Base-by-base conservation (phyloP, 53 echinoderm and acorn worm species). In the Antedon mediterranea region DNA sequence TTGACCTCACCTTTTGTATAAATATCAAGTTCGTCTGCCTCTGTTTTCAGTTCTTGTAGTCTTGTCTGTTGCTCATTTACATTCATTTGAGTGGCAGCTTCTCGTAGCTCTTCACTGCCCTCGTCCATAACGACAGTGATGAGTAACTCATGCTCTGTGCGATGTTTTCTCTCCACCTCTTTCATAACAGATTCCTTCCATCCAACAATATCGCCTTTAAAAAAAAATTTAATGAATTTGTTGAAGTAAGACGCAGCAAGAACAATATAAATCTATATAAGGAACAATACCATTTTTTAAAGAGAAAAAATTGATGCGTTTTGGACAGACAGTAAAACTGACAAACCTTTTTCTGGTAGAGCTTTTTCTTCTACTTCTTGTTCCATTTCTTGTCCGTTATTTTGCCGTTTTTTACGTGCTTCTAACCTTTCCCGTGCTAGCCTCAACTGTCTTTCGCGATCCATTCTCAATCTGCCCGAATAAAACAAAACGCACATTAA, bases 41-140 rank as follows among this genome's bases (percentile, higher is more conserved):
- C 88, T 23, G 82, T 80, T 71, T 88, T 86, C 26, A 97, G 84
- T 74, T 92, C 88, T 8, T 81, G 84, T 28, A 92, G 74, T 43
- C 92, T 79, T 74, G 88, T 79, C 43, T 97, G 92, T 29, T 88
- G 78, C 18, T 78, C 88, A 71, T 92, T 88, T 43, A 88, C 86
- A 11, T 76, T 82, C 98, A 97, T 97, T 83, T 87, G 79, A 30
- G 72, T 80, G 72, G 92, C 98, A 18, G 98, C 92, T 32, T 97
- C 88, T 71, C 98, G 78, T 30, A 92, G 72, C 43, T 97, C 98
- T 23, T 87, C 90, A 34, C 87, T 97, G 1, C 98, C 98, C 29
- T 87, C 86, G 72, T 95, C 95, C 83, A 85, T 91, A 78, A 97
- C 76, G 80, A 92, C 88, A 72, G 75, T 86, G 76, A 97, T 82